These are phyloP conservation scores for Telmatochromis sp. DNA, from an alignment of 2,113 vertebrate genomes.

Conservation along the genomic window DNA sequence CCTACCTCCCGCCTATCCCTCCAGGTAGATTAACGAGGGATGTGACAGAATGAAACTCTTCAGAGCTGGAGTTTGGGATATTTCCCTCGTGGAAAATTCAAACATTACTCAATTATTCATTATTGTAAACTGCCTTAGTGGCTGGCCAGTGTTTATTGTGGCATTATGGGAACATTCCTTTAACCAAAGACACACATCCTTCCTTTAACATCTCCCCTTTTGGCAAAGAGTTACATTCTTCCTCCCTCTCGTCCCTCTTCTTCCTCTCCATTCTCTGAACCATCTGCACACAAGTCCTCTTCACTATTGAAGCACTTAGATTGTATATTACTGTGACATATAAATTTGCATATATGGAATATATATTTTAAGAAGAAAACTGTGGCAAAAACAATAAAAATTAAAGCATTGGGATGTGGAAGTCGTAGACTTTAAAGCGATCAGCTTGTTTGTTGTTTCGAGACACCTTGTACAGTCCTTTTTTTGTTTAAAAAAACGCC, in stretches of 20 bases:
- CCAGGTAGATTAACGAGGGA: conserved; percentile 4
- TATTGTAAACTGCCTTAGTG: conserved; percentile 32
- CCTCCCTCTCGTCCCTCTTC: neutral
- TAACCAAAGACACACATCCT: conserved; percentile 64
- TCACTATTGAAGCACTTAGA: conserved; percentile 72
- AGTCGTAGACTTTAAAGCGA: conserved; percentile 28
- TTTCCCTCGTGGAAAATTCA: conserved; percentile 9
- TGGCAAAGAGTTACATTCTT: conserved; percentile 41
- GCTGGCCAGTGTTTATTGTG: conserved; percentile 44
- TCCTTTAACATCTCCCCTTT: conserved; percentile 29
- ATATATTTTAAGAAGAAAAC: conserved; percentile 74
- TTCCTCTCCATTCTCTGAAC: neutral
- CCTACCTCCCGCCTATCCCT: conserved; percentile 40
- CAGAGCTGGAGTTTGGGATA: conserved; percentile 13
- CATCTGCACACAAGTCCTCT: conserved; percentile 24
- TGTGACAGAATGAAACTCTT: conserved; percentile 32
- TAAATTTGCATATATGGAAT: conserved; percentile 70
- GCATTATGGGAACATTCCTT: conserved; percentile 67
- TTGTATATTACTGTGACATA: conserved; percentile 78
- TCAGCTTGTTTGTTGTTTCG: conserved; percentile 31
- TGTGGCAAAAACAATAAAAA: conserved; percentile 51
- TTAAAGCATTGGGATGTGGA: conserved; percentile 25
- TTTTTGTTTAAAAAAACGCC: conserved; percentile 46
- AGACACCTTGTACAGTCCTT: conserved; percentile 57
- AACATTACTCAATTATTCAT: conserved; percentile 34